Evolutionary conservation across 2,113 vertebrate species (phyloP).

Genomic region (Rallus limicola): DNA sequence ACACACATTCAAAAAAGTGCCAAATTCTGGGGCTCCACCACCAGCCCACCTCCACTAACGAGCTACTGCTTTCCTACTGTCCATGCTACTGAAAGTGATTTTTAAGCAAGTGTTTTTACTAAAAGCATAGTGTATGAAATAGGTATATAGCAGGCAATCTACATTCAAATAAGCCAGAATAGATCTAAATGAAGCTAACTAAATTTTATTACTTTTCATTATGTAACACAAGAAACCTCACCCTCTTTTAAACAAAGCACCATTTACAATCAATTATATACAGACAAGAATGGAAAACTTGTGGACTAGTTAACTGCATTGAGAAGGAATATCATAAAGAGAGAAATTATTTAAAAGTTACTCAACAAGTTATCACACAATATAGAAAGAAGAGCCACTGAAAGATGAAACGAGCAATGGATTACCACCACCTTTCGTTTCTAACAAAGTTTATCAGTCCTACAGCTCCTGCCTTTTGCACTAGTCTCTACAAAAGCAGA

Average conservation of each 20-base stretch:
- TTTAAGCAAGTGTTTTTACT: background rate
- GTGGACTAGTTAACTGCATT: background rate
- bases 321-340: background rate
- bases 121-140: background rate
- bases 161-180: background rate
- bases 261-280: background rate
- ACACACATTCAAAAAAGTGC: background rate
- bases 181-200: background rate
- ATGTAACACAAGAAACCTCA: background rate
- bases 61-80: background rate
- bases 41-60: background rate
- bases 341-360: background rate
- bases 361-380: background rate
- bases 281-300: background rate
- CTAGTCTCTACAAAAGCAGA: background rate
- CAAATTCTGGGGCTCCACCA: background rate
- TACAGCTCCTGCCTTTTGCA: background rate
- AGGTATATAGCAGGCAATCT: background rate
- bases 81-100: background rate
- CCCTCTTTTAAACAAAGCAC: background rate
- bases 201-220: background rate
- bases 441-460: background rate
- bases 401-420: background rate
- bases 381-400: background rate
- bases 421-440: rapidly evolving